phyloP scores from a whole-genome alignment of 2,797 vertebrate species.

The Cirrhinus mrigala region DNA sequence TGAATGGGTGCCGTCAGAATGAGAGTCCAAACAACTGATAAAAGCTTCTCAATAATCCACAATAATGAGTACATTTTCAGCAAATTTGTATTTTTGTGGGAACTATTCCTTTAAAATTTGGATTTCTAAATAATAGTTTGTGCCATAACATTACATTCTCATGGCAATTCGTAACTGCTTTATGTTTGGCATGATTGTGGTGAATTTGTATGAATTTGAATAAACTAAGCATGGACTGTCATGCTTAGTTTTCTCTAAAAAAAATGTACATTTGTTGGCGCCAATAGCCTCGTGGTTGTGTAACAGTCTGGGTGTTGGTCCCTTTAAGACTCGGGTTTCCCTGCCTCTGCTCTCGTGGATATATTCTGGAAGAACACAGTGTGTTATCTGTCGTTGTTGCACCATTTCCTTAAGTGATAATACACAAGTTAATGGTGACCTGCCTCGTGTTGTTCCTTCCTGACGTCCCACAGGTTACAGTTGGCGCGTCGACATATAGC shows the following conservation, averaged over 20 bases:
- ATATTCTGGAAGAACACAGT: no score
- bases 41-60: neutral
- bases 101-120: neutral
- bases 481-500: no score
- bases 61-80: neutral
- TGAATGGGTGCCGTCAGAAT: neutral
- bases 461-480: no score
- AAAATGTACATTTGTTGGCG: neutral
- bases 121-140: neutral
- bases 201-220: neutral
- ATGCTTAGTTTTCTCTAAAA: neutral
- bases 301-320: no score
- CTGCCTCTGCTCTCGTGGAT: no score
- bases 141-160: neutral
- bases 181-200: neutral
- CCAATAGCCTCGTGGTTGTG: no score
- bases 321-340: no score
- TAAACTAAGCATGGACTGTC: neutral
- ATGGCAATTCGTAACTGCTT: neutral
- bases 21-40: neutral
- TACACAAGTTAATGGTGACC: no score
- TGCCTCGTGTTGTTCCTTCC: no score
- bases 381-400: no score
- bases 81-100: neutral
- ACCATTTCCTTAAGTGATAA: no score